Evolutionary conservation across 2,888 invertebrate genomes (phyloP).

Genomic region (Eupithecia exiguata): DNA sequence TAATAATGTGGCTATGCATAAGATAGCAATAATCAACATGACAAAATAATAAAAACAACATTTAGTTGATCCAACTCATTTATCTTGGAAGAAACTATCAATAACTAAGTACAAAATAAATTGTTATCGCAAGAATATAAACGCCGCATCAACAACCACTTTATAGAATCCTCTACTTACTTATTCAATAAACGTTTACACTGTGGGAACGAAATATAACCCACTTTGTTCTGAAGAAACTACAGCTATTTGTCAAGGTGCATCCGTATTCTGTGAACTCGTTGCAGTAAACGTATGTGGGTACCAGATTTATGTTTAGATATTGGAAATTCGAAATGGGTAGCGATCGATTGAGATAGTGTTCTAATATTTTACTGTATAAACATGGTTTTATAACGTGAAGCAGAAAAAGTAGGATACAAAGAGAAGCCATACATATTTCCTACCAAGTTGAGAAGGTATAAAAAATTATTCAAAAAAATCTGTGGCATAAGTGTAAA

Average conservation of each 20-base stretch:
- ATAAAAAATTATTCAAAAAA: no score
- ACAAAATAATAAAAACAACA: not conserved
- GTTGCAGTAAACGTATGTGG: slow-evolving; percentile 49
- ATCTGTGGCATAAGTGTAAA: no score
- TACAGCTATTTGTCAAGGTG: slow-evolving; percentile 75
- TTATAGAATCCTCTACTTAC: slow-evolving; percentile 69
- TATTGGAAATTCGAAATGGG: slow-evolving; percentile 20
- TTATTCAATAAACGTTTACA: slow-evolving; percentile 79
- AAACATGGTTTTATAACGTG: not conserved
- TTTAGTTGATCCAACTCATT: not conserved
- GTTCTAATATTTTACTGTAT: slow-evolving; percentile 5
- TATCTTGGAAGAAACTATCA: not conserved
- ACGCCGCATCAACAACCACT: slow-evolving; percentile 52
- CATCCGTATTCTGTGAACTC: slow-evolving; percentile 69
- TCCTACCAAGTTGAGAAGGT: no score
- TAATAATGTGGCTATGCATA: no score
- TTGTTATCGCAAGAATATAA: slow-evolving; percentile 49
- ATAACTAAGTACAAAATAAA: slow-evolving; percentile 43
- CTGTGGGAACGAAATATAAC: slow-evolving; percentile 78
- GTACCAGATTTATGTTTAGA: slow-evolving; percentile 23
- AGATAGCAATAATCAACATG: not conserved
- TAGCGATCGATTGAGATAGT: not conserved
- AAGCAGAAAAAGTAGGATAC: not conserved
- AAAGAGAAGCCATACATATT: no score
- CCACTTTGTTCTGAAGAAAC: slow-evolving; percentile 75